Base-by-base conservation (phyloP, 2,113 vertebrate genomes). In the Himantopus leucocephalus region DNA sequence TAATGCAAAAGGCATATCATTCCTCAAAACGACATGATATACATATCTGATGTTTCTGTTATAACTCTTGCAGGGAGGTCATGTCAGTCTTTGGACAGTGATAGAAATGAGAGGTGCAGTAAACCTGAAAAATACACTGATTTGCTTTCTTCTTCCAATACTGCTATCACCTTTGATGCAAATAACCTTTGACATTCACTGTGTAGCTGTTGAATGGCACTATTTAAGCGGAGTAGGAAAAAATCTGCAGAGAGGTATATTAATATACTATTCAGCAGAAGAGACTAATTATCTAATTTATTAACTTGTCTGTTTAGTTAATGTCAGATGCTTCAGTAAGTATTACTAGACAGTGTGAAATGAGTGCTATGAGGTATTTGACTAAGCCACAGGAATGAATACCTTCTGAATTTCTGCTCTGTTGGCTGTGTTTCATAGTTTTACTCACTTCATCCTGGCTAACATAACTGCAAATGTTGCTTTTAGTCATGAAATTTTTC, bases 381-480 rank as follows among this genome's bases (percentile, higher is more conserved):
- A 84, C 47, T 80, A 82, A 90, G 43, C 88, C 83, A 45, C 83
- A 88, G 88, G 79, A 96, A 93, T 93, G 64, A 93, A 63, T 86
- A 77, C 82, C 52, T 93, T 86, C 75, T 95, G 73, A 95, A 92
- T 84, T 86, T 94, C 76, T 88, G 45, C 85, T 91, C 59, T 14
- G 1, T 53, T 96, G 95, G 89, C 94, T 7, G 3, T 8, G 34
- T 90, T 94, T 96, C 89, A 87, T 48, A 60, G 10, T 67, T 90
- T 94, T 95, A 93, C 90, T 97, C 88, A 92, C 47, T 96, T 90
- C 32, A 78, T 95, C 90, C 90, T 95, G 92, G 90, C 88, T 88
- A 84, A n/a, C 59, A 27, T 63, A 77, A 86, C 82, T 88, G 59
- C 71, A 88, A 68, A 94, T 90, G 75, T 63, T 86, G 50, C 14